A percentile compares a stretch with the other conserved stretches of the same genome.
Evolutionary conservation across 2,888 invertebrate species (phyloP).

Genomic region (Celastrina argiolus): DNA sequence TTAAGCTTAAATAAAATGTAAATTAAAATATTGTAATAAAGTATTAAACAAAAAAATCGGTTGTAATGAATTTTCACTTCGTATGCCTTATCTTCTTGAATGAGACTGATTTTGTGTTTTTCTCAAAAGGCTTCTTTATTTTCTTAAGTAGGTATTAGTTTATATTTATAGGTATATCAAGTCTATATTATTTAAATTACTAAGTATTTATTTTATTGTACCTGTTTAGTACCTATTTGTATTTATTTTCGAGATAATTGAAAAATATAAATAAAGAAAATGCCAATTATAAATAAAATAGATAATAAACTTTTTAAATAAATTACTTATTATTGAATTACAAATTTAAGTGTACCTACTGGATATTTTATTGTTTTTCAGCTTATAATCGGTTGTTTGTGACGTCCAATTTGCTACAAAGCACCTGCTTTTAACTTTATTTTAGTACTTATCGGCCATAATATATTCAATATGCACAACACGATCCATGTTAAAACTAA

Average conservation of each 20-base stretch:
- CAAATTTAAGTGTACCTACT: background rate
- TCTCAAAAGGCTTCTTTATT: too few species aligned
- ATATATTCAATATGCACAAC: conserved; percentile 4
- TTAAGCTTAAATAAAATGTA: background rate
- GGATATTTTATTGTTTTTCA: background rate
- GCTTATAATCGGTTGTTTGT: conserved; percentile 11
- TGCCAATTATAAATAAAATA: too few species aligned
- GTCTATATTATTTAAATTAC: background rate
- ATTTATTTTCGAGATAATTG: too few species aligned
- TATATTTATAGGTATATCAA: too few species aligned
- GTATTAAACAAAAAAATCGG: background rate
- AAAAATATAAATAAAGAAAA: too few species aligned
- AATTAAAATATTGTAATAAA: background rate
- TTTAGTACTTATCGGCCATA: background rate
- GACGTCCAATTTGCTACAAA: background rate
- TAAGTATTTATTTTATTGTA: too few species aligned
- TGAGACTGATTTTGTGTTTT: too few species aligned
- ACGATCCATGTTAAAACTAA: background rate
- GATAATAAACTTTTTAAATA: too few species aligned
- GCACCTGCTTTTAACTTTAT: conserved; percentile 16
- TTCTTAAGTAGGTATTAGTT: too few species aligned
- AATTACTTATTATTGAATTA: background rate
- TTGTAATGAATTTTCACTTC: too few species aligned
- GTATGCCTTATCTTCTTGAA: too few species aligned
- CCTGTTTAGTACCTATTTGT: too few species aligned